Base-by-base conservation (phyloP, 2,888 invertebrate genomes). In the Galeopsomyia nigrocyanea region DNA sequence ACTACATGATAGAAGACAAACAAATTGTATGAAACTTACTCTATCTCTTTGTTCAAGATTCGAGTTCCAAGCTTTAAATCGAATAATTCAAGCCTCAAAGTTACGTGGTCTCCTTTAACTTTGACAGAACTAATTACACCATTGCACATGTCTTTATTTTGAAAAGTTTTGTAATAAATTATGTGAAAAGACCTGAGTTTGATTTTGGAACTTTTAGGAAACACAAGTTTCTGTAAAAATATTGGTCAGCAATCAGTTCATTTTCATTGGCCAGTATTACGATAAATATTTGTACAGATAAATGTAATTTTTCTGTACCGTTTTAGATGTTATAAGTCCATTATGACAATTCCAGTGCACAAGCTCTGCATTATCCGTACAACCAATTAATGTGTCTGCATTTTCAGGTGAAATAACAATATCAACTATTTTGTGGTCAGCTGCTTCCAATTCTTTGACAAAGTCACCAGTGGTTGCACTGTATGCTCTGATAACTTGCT, bases 401-500 rank as follows among this genome's bases (percentile, higher is more conserved):
- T 87, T 87, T 66, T 83, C 86, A 21, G 87, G 82, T 74, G 89
- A 88, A 60, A 88, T 80, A 66, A 87, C 84, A 77, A 91, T 87
- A 46, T 89, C 89, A 47, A 90, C 87, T n/a, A 90, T 87, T 77
- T 86, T 82, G 7, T 88, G 82, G 19, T 83, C 84, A 21, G 90
- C 87, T 26, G 90, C 90, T 74, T 88, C 88, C 64, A 91, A 89
- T 77, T 90, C 89, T 67, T 88, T 87, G 0, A 91, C 86, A 76
- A 90, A 88, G 79, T 92, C 91, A 0, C 92, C 92, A 2, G 93
- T 93, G 79, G 88, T 87, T 0, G 90, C 88, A 78, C 90, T 92
- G 80, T 90, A 93, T 0, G 91, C 89, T 78, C 90, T 88, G 9
- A 94, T 87, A 5, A 87, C 82, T 76, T 90, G 88, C 55, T 89